Percentiles rank a stretch among this genome's conserved stretches.
Evolutionary conservation across 2,113 vertebrate genomes (phyloP).

Genomic region (Chamaea fasciata): DNA sequence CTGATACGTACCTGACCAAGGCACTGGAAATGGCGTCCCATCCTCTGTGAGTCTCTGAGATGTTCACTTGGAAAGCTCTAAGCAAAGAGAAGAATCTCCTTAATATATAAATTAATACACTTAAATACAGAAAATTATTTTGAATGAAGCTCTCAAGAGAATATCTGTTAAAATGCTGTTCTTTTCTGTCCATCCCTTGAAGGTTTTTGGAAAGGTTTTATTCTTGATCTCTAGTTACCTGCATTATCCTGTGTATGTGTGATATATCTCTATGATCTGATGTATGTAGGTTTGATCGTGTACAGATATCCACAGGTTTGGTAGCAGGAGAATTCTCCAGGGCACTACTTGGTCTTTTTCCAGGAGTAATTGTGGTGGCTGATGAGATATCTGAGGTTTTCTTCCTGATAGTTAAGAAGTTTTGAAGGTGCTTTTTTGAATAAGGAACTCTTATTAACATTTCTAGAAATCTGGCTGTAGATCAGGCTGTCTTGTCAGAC

Average conservation of each 20-base stretch:
- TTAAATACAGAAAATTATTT: neutral
- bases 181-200: neutral
- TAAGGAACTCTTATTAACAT: slow-evolving; percentile 67
- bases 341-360: slow-evolving; percentile 52
- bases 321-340: slow-evolving; percentile 53
- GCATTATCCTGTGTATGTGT: neutral
- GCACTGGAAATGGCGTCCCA: neutral
- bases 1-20: neutral
- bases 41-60: too few species aligned
- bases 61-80: neutral
- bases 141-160: neutral
- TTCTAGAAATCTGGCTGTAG: slow-evolving; percentile 70
- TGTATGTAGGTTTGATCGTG: neutral
- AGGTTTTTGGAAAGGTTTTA: neutral
- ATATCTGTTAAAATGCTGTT: neutral
- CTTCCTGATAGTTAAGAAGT: slow-evolving; percentile 21
- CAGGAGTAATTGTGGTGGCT: slow-evolving; percentile 56
- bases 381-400: slow-evolving; percentile 53
- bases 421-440: slow-evolving; percentile 57
- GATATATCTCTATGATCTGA: neutral
- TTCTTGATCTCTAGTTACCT: neutral
- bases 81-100: neutral
- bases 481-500: slow-evolving; percentile 72
- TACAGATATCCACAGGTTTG: neutral
- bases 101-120: neutral